Percentiles rank a stretch among this genome's conserved stretches.
Conservation (phyloP, 1,140 invertebrate species). For the Papilio helenus region DNA sequence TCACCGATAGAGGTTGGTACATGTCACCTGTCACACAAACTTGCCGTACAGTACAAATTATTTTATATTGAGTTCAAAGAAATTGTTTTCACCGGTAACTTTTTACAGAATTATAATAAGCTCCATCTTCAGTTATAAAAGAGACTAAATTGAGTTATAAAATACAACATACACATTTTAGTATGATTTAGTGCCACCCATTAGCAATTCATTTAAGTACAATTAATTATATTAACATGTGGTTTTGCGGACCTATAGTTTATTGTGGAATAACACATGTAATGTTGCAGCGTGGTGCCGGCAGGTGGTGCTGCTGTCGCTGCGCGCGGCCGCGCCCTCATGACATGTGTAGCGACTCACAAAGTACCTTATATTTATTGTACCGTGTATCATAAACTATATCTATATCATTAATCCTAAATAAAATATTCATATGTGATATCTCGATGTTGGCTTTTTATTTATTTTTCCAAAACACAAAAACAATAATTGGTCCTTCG, state of each 20-base stretch:
- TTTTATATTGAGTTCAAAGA: too few species aligned
- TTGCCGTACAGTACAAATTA: too few species aligned
- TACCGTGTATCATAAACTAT: slow-evolving; percentile 73
- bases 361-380: slow-evolving; percentile 80
- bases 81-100: too few species aligned
- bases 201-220: too few species aligned
- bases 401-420: slow-evolving; percentile 78
- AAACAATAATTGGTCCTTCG: background rate
- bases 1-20: slow-evolving; percentile 71
- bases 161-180: too few species aligned
- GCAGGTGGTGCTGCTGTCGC: slow-evolving; percentile 77
- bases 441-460: slow-evolving; percentile 60
- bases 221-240: too few species aligned
- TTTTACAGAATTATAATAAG: too few species aligned
- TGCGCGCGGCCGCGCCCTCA: slow-evolving; percentile 66
- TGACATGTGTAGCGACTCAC: slow-evolving; percentile 74
- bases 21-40: background rate
- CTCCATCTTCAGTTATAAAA: too few species aligned
- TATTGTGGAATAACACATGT: too few species aligned
- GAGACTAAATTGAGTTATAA: too few species aligned
- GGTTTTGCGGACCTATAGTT: too few species aligned
- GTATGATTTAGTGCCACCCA: too few species aligned
- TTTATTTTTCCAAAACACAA: slow-evolving; percentile 41
- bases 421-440: slow-evolving; percentile 82
- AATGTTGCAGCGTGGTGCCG: slow-evolving; percentile 76